Evolutionary conservation across 2,888 invertebrate genomes (phyloP).

Genomic region (Drosophila ustulata): DNA sequence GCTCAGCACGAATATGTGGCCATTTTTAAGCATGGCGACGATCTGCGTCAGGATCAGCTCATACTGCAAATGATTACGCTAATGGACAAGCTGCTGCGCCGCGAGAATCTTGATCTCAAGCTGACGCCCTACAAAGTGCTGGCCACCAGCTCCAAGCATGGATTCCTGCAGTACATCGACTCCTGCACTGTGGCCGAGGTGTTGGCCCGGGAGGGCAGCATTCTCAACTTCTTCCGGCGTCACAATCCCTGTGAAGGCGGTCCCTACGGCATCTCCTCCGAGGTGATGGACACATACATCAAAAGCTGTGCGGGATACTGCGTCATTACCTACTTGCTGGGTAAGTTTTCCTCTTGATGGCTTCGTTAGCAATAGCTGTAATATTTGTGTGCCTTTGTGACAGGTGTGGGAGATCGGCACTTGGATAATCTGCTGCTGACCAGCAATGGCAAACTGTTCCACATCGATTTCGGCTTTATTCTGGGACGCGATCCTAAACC

Average conservation of each 20-base stretch:
- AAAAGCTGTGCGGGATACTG: constrained; percentile 98
- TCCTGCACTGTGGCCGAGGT: constrained; percentile 97
- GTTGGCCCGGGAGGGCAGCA: constrained; percentile 93
- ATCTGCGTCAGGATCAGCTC: constrained; percentile 98
- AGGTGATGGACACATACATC: constrained; percentile 99
- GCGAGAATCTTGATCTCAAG: constrained; percentile 98
- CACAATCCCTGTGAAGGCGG: constrained; percentile 94
- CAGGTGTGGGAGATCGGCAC: constrained; percentile 98
- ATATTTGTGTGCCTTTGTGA: too few species aligned
- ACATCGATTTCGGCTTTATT: constrained; percentile 98
- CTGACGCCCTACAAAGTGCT: constrained; percentile 97
- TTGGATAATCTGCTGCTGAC: constrained; percentile 98
- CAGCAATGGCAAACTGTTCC: constrained; percentile 95
- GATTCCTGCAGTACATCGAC: constrained; percentile 98
- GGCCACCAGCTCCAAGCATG: constrained; percentile 97
- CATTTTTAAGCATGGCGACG: constrained; percentile 99
- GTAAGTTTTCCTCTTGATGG: constrained; percentile 73
- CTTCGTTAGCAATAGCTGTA: background rate
- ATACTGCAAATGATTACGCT: constrained; percentile 98
- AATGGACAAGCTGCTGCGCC: constrained; percentile 97
- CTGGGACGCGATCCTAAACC: constrained; percentile 99
- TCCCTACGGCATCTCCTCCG: constrained; percentile 95
- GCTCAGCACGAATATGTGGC: constrained; percentile 92
- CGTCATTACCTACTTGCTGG: constrained; percentile 97
- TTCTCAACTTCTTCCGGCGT: constrained; percentile 96